phyloP scores from a whole-genome alignment of 2,113 vertebrate species.

The Solenodon paradoxus region DNA sequence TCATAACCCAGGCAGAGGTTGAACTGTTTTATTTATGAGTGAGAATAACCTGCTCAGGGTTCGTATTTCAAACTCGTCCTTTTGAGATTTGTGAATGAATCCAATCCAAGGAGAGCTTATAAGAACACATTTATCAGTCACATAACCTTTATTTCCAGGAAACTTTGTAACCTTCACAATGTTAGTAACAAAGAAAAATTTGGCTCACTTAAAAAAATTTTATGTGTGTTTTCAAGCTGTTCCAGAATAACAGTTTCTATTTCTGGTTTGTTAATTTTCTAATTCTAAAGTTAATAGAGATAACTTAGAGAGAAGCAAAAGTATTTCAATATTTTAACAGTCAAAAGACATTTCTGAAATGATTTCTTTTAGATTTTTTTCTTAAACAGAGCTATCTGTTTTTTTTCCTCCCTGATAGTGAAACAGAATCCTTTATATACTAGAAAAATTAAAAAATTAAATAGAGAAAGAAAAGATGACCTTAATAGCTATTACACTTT shows the following conservation, averaged over 20 bases:
- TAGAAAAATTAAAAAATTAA: background rate
- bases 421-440: background rate
- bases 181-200: background rate
- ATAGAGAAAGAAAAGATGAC: background rate
- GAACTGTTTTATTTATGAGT: background rate
- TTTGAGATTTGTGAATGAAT: constrained; percentile 34
- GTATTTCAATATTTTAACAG: constrained; percentile 2
- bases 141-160: background rate
- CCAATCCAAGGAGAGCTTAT: background rate
- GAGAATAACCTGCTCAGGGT: background rate
- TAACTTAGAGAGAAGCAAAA: constrained; percentile 6
- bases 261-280: constrained; percentile 56
- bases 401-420: background rate
- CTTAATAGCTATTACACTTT: background rate
- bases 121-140: background rate
- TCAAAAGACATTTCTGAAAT: constrained; percentile 22
- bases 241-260: constrained; percentile 10
- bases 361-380: background rate
- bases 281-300: constrained; percentile 44
- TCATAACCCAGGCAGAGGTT: background rate
- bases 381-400: background rate
- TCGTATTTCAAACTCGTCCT: background rate
- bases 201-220: background rate
- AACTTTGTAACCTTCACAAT: constrained; percentile 19
- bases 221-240: constrained; percentile 1